Evolutionary conservation across 2,888 invertebrate species (phyloP), one percentile per base, ranked within the genome.

Genomic region (Cylloceria caligata): DNA sequence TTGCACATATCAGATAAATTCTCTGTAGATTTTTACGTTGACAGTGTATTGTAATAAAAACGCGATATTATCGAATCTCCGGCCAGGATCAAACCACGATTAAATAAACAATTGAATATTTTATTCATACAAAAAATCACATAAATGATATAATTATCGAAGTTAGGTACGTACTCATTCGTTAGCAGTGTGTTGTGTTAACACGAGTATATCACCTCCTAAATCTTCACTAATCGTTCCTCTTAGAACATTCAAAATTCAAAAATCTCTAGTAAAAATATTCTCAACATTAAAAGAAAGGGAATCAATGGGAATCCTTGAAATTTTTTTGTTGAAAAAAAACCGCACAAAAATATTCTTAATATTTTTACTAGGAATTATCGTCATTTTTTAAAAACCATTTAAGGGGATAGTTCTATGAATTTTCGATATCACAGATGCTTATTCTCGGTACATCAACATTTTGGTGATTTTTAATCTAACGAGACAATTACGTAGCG

Each of bases 91-190:
- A 4, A 3, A 45, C 16, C 4, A 16, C 0, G 11, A 39, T 0
- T 0, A 39, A 39, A 39, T 0, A 11, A 11, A 9, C 11, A 7
- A 16, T 47, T 2, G 9, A 49, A 49, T n/a, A n/a, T n/a, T n/a
- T 16, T 6, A 6, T 21, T 21, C 7, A 47, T 6, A 6, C 3
- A 21, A 52, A 52, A 24, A 24, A 9, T 49, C 24, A 19, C n/a
- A 47, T 4, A 9, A 34, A 7, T 30, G 5, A 34, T 16, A 19
- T 16, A 49, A 65, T 64, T 34, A 67, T 67, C 67, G 76, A 72
- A 84, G 69, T 83, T 87, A 83, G 87, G 87, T 87, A 87, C 84
- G 87, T 87, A 87, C 85, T 76, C 47, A 75, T 67, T 75, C 80
- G 75, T 76, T 72, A 76, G 79, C 75, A 52, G 71, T 83, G 76